phyloP scores from a whole-genome alignment of 2,797 vertebrate species.

The Smutsia temminckii region DNA sequence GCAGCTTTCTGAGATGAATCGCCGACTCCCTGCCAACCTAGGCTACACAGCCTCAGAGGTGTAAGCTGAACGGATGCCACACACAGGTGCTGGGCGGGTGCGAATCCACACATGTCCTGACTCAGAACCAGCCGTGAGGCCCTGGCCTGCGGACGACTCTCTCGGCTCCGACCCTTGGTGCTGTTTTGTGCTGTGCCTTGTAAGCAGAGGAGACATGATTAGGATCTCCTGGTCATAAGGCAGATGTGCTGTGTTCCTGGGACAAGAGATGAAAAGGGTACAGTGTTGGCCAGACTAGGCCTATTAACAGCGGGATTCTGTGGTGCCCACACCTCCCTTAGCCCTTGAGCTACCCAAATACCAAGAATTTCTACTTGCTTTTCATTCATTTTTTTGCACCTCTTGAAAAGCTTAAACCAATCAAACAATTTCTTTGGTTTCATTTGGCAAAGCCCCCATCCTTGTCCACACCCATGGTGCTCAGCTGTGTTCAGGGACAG shows the following conservation, averaged over 20 bases:
- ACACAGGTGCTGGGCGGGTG: not conserved
- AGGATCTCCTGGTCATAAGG: not conserved
- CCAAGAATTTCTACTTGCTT: not conserved
- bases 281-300: not conserved
- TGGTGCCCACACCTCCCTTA: not conserved
- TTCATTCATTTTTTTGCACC: not conserved
- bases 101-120: too few species aligned
- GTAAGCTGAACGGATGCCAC: too few species aligned
- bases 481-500: not conserved
- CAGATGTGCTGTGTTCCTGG: not conserved
- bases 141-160: too few species aligned
- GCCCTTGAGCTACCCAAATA: not conserved
- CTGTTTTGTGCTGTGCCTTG: not conserved
- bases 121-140: not conserved
- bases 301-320: too few species aligned
- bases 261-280: not conserved
- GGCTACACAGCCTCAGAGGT: not conserved
- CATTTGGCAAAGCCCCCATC: not conserved
- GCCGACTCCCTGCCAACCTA: not conserved
- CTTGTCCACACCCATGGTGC: too few species aligned
- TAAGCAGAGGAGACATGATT: not conserved
- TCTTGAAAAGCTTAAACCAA: not conserved
- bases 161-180: too few species aligned
- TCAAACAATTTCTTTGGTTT: not conserved
- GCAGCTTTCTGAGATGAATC: not conserved